Evolutionary conservation across 1,140 invertebrate genomes (phyloP), one percentile per base, ranked within the genome.

Genomic region (Drosophila malerkotliana): DNA sequence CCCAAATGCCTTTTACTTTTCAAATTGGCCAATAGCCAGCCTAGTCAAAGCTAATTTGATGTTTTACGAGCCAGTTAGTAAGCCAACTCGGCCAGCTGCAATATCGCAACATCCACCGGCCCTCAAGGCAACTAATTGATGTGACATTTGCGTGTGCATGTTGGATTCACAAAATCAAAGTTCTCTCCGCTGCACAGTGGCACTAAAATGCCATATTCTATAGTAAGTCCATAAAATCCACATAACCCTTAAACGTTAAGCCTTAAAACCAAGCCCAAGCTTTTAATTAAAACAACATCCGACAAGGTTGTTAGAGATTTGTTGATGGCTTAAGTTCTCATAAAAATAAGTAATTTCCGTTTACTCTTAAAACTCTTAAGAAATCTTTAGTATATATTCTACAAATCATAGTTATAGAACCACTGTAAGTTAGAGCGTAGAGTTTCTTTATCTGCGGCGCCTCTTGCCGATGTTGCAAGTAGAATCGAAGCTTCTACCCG

Each of bases 1-100:
- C 59, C 32, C 64, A 54, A 72, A 59, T 67, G 78, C 78, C 78
- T 81, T 67, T 81, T 81, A 81, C 78, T 81, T 81, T 81, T 81
- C 72, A 81, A 77, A 72, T 75, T 75, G 58, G 51, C 72, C 67
- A 77, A n/a, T 28, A 28, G 26, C 26, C 26, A 7, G 26, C 52
- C 32, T 51, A 72, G 72, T 81, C 72, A 72, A 48, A 77, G 78
- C 61, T 72, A 72, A 77, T 72, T 80, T 72, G 30, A 59, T 44
- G 60, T 56, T 79, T 79, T 72, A 58, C 57, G 48, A 45, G 55
- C 41, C 30, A 26, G 45, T 28, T 37, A 26, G 45, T 28, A 24
- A 63, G 47, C 58, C 26, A 47, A 37, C 24, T 39, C 45, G 52
- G 39, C 44, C 64, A 69, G 26, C 72, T 54, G 67, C 64, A 67